Base-by-base conservation (phyloP, 2,113 vertebrate species). In the Planiliza haematocheilus region DNA sequence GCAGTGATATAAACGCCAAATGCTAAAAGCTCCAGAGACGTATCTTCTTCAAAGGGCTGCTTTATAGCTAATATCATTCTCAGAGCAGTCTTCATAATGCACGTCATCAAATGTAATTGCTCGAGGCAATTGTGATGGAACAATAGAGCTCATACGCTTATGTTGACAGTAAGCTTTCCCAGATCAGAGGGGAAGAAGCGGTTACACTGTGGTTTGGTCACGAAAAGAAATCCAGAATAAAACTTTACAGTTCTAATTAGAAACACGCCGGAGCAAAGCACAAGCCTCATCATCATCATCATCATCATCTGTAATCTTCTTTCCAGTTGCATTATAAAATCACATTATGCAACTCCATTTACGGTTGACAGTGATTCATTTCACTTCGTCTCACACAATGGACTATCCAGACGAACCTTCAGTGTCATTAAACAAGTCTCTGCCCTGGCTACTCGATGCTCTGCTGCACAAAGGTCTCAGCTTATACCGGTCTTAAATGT, bases 61-160 rank as follows among this genome's bases (percentile, higher is more conserved):
- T 70, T 68, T 68, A 79, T 61, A 48, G 62, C 39, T 43, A 63
- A 63, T 77, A 58, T 77, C 17, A 42, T 72, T 76, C n/a, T 87
- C 63, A 58, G 72, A 70, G 65, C 51, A 21, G 61, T 16, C 21
- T 42, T 61, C 78, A 39, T 41, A 65, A 69, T 41, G 53, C 65
- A 58, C 37, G 34, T 41, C 53, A 34, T 73, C 18, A 64, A 72
- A 76, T 72, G 30, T 5, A 2, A 49, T 76, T 63, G 73, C 41
- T 51, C 58, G 52, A 58, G 60, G 46, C 45, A 20, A 38, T 55
- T 67, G 17, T 30, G 74, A 63, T 77, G 49, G 68, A 74, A 53
- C 55, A 63, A 55, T 59, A 12, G 46, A 13, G 1, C 30, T 34
- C n/a, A 53, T 16, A 13, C 17, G 43, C 24, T 20, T 18, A 48